Evolutionary conservation across 2,797 vertebrate genomes (phyloP).

Genomic region (Malurus leucopterus): DNA sequence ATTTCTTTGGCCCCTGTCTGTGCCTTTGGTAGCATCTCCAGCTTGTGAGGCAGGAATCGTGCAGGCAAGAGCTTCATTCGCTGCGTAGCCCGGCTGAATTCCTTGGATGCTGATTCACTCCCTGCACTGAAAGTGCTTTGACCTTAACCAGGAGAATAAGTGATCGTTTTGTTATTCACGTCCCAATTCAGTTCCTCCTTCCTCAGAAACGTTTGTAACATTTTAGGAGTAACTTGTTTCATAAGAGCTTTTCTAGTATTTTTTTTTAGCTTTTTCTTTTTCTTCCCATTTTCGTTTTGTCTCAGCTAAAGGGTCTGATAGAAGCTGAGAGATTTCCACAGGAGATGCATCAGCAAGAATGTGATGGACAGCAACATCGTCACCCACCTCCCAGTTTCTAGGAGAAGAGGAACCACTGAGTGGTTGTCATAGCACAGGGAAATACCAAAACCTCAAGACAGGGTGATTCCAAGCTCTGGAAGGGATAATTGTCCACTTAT

Average conservation of each 20-base stretch:
- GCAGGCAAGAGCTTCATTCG: not conserved
- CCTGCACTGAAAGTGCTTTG: not conserved
- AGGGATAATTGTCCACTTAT: not conserved
- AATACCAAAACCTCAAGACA: not conserved
- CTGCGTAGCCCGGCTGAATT: not conserved
- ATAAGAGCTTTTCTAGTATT: not conserved
- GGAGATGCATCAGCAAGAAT: not conserved
- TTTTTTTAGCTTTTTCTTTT: not conserved
- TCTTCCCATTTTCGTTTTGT: not conserved
- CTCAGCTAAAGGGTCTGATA: not conserved
- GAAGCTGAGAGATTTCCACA: not conserved
- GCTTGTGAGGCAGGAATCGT: fast-evolving
- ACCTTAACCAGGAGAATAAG: not conserved
- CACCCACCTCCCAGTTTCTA: not conserved
- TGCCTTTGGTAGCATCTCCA: not conserved
- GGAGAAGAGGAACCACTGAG: not conserved
- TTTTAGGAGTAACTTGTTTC: not conserved
- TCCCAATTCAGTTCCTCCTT: not conserved
- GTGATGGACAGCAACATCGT: not conserved
- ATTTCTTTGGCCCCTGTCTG: fast-evolving
- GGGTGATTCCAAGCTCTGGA: not conserved
- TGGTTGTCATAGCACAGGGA: fast-evolving
- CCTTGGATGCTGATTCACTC: not conserved
- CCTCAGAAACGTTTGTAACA: fast-evolving
- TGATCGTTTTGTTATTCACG: not conserved